Conservation (phyloP, 2,888 invertebrate genomes). For the Euzophera pinguis region DNA sequence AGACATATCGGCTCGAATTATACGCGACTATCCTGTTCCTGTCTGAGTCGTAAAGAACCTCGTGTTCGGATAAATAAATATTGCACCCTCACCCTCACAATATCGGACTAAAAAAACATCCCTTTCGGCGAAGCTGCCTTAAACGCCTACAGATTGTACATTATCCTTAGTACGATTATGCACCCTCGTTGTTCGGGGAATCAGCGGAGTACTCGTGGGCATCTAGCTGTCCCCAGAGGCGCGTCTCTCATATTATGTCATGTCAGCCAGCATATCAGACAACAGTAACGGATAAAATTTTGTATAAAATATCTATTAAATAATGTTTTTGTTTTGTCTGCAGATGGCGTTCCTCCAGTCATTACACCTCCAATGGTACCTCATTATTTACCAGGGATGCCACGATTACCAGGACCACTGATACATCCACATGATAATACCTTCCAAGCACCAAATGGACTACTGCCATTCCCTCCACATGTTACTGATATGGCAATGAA, state of each 20-base stretch:
- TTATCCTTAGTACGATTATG: slow-evolving; percentile 80
- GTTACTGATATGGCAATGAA: slow-evolving; percentile 74
- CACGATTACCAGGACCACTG: slow-evolving; percentile 69
- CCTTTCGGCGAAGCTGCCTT: slow-evolving; percentile 78
- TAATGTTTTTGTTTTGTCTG: slow-evolving; percentile 38
- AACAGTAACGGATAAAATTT: slow-evolving; percentile 36
- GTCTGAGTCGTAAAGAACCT: slow-evolving; percentile 66
- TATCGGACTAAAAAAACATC: slow-evolving; percentile 78
- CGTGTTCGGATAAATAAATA: slow-evolving; percentile 76
- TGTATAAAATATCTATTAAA: slow-evolving; percentile 15
- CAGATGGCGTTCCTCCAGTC: slow-evolving; percentile 64
- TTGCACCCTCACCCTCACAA: slow-evolving; percentile 78
- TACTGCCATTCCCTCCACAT: slow-evolving; percentile 77
- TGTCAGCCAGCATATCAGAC: slow-evolving; percentile 59
- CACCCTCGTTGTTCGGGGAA: slow-evolving; percentile 78
- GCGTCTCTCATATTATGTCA: slow-evolving; percentile 76
- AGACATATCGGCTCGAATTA: slow-evolving; percentile 59
- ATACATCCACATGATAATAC: slow-evolving; percentile 80
- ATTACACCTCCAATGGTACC: slow-evolving; percentile 36
- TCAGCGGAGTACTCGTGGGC: slow-evolving; percentile 70
- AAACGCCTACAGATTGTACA: slow-evolving; percentile 81
- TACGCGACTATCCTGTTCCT: slow-evolving; percentile 57
- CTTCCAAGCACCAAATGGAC: slow-evolving; percentile 76
- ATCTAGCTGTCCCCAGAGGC: slow-evolving; percentile 60
- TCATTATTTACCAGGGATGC: slow-evolving; percentile 61